Base-by-base conservation (phyloP, 2,113 vertebrate genomes). In the Gallinago media region DNA sequence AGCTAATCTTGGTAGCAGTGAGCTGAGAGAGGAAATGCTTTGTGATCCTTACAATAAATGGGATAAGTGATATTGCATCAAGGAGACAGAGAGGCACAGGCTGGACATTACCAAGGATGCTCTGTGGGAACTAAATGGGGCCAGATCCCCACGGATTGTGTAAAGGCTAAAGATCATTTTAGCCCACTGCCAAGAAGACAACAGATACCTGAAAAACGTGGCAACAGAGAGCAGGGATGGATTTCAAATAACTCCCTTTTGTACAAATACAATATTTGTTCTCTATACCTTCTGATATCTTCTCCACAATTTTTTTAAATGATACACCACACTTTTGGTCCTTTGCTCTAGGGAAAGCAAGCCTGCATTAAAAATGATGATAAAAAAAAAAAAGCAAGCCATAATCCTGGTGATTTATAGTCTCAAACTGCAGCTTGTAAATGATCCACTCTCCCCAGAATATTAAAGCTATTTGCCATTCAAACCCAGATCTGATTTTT, bases 371-470 rank as follows among this genome's bases (percentile, higher is more conserved):
- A 88, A 85, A 85, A 86, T 70, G 18, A 79, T 47, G 46, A 88
- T 52, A 12, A 49, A 79, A 36, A 82, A 61, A 67, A 79, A 87
- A 49, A 83, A 44, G 78, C 55, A 31, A 26, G 6, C 44, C 32
- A 73, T 61, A 85, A 83, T 80, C 76, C 59, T 42, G 8, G 27
- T 92, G 92, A 97, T 94, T 94, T 94, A 90, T 68, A 36, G 78
- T 58, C 59, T 74, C 73, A 49, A 46, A 31, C 63, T 27, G 80
- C 72, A 38, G 31, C 10, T 22, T 89, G 63, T 38, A 86, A 86
- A 89, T 80, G 90, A 87, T 85, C 70, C 38, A n/a, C 54, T 65
- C 36, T 52, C 42, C 84, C 38, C 74, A 76, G 78, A 91, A 93
- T 92, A 89, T 85, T 90, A 87, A 79, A 90, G 46, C 59, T 40